A percentile compares a stretch with the other conserved stretches of the same genome.
Evolutionary conservation across 2,888 invertebrate species (phyloP).

Genomic region (Phalera bucephala): DNA sequence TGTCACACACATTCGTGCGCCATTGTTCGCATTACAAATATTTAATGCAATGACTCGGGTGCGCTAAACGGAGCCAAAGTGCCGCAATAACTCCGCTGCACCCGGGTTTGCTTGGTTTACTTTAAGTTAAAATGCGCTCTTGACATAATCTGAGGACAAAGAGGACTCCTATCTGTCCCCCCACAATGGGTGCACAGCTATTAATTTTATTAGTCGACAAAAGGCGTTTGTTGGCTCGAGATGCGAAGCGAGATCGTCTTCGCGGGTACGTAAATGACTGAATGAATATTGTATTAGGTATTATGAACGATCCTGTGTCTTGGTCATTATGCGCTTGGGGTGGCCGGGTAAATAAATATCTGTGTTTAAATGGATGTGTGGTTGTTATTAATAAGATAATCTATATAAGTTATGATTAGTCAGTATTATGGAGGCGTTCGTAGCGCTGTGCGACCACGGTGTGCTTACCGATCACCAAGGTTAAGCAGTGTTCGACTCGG

Average conservation of each 20-base stretch:
- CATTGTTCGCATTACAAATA: conserved; percentile 25
- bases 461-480: no score
- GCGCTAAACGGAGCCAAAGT: conserved; percentile 30
- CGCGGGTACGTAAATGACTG: conserved; percentile 28
- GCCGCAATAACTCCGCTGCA: conserved; percentile 39
- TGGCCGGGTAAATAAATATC: no score
- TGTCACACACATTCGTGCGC: neutral
- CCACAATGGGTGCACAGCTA: conserved; percentile 55
- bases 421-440: no score
- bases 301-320: neutral
- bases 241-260: no score
- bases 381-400: no score
- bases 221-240: conserved; percentile 45
- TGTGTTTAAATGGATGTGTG: no score
- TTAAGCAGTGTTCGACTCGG: no score
- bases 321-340: neutral
- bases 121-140: conserved; percentile 42
- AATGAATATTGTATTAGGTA: no score
- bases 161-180: conserved; percentile 46
- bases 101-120: conserved; percentile 39
- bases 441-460: no score
- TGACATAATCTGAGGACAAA: conserved; percentile 49
- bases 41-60: conserved; percentile 14
- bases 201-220: conserved; percentile 65
- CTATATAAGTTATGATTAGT: no score